Evolutionary conservation across 2,113 vertebrate genomes (phyloP).

Genomic region (Notothenia rossii): DNA sequence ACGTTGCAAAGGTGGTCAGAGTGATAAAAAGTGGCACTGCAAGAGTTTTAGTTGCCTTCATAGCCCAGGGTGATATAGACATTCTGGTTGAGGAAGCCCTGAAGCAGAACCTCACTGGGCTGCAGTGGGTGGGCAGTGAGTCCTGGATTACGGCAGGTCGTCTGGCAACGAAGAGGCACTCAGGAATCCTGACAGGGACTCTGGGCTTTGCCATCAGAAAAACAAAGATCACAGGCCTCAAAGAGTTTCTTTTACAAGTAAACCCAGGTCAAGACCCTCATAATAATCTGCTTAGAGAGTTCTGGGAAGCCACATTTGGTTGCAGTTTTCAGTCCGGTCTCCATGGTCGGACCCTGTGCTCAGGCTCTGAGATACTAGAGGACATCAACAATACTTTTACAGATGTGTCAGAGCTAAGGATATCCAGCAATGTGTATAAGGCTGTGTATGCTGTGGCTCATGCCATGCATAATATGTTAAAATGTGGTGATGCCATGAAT

Average conservation of each 20-base stretch:
- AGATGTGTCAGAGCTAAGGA: slow-evolving; percentile 82
- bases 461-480: slow-evolving; percentile 72
- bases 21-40: slow-evolving; percentile 74
- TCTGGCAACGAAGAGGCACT: slow-evolving; percentile 64
- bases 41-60: slow-evolving; percentile 83
- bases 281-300: slow-evolving; percentile 77
- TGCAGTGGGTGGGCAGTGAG: slow-evolving; percentile 86
- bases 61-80: slow-evolving; percentile 78
- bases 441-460: slow-evolving; percentile 82
- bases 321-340: slow-evolving; percentile 62
- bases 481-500: slow-evolving; percentile 53
- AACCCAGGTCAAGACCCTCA: slow-evolving; percentile 72
- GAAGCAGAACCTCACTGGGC: slow-evolving; percentile 79
- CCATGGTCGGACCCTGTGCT: slow-evolving; percentile 59
- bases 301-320: slow-evolving; percentile 82
- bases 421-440: slow-evolving; percentile 85
- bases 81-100: slow-evolving; percentile 79
- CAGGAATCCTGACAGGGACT: slow-evolving; percentile 75
- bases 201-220: slow-evolving; percentile 81
- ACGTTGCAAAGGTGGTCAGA: slow-evolving; percentile 71
- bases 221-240: slow-evolving; percentile 76
- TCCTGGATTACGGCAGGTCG: slow-evolving; percentile 83
- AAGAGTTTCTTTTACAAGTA: slow-evolving; percentile 78
- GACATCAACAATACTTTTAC: slow-evolving; percentile 76
- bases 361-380: slow-evolving; percentile 77